Evolutionary conservation across 2,113 vertebrate species (phyloP).

Genomic region (Coturnix japonica): DNA sequence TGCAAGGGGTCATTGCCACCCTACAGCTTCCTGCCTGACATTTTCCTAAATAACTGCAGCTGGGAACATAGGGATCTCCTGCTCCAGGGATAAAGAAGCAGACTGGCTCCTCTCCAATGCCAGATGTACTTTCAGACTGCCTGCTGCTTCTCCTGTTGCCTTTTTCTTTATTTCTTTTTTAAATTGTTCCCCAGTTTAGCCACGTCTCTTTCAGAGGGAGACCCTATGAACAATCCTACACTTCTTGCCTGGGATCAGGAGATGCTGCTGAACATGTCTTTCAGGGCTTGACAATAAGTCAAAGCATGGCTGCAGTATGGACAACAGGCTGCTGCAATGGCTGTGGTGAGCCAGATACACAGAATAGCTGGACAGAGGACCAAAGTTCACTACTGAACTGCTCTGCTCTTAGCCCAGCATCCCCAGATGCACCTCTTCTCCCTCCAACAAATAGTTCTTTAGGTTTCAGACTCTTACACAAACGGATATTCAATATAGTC

Average conservation of each 20-base stretch:
- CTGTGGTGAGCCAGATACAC: background rate
- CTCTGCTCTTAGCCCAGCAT: fast-evolving
- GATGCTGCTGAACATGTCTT: background rate
- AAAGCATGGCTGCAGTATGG: background rate
- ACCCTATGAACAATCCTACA: background rate
- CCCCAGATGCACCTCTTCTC: background rate
- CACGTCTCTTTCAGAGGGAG: background rate
- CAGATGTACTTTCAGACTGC: background rate
- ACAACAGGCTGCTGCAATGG: background rate
- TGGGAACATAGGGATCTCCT: background rate
- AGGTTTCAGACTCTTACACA: background rate
- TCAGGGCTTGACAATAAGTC: background rate
- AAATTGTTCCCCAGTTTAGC: background rate
- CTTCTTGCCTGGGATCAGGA: background rate
- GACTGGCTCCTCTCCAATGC: background rate
- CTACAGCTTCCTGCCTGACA: background rate
- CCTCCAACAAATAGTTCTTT: background rate
- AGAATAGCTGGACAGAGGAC: background rate
- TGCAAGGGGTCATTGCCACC: background rate
- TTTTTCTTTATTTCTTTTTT: too few species aligned
- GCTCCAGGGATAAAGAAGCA: background rate
- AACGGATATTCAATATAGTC: background rate
- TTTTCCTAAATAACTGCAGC: background rate
- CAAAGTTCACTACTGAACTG: background rate
- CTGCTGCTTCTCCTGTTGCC: background rate